A percentile compares a stretch with the other conserved stretches of the same genome.
Conservation (phyloP, 2,797 vertebrate genomes). For the Tiaroga cobitis region DNA sequence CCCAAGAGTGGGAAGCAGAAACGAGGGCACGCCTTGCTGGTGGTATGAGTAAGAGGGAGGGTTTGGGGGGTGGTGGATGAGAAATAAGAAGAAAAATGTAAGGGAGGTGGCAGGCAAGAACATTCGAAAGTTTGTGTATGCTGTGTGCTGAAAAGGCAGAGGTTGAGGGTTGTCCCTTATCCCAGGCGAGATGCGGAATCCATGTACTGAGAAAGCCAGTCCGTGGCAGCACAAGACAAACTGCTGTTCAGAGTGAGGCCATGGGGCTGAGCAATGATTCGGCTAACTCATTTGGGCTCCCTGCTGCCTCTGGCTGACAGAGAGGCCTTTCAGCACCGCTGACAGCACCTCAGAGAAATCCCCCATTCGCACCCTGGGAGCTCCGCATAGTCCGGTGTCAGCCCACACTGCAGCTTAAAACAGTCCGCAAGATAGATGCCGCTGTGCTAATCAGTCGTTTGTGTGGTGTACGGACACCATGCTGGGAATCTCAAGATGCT, state of each 20-base stretch:
- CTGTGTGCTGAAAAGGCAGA: slow-evolving; percentile 53
- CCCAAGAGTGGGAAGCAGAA: slow-evolving; percentile 80
- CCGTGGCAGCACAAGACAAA: slow-evolving; percentile 59
- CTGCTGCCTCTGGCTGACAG: slow-evolving; percentile 52
- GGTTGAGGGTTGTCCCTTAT: slow-evolving; percentile 46
- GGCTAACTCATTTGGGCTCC: slow-evolving; percentile 50
- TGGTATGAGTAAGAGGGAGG: slow-evolving; percentile 80
- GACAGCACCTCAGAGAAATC: slow-evolving; percentile 61
- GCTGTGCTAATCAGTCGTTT: slow-evolving; percentile 64
- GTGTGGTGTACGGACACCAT: slow-evolving; percentile 56
- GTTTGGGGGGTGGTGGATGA: slow-evolving; percentile 61
- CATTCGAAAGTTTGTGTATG: slow-evolving; percentile 56
- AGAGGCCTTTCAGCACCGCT: slow-evolving; percentile 58
- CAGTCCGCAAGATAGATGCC: slow-evolving; percentile 62
- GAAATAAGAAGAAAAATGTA: slow-evolving; percentile 61
- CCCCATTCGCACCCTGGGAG: slow-evolving; percentile 55
- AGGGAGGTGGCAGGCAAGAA: slow-evolving; percentile 25
- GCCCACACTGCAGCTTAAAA: slow-evolving; percentile 55
- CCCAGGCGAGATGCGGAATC: slow-evolving; percentile 47
- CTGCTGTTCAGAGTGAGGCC: slow-evolving; percentile 58
- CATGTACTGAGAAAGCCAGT: slow-evolving; percentile 51
- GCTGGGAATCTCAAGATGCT: slow-evolving; percentile 60
- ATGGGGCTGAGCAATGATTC: slow-evolving; percentile 55
- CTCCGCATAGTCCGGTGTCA: slow-evolving; percentile 60
- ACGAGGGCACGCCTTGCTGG: slow-evolving; percentile 82